These are phyloP conservation scores for Orestias chungarensis DNA, from an alignment of 2,797 vertebrate species.

Conservation along the genomic window DNA sequence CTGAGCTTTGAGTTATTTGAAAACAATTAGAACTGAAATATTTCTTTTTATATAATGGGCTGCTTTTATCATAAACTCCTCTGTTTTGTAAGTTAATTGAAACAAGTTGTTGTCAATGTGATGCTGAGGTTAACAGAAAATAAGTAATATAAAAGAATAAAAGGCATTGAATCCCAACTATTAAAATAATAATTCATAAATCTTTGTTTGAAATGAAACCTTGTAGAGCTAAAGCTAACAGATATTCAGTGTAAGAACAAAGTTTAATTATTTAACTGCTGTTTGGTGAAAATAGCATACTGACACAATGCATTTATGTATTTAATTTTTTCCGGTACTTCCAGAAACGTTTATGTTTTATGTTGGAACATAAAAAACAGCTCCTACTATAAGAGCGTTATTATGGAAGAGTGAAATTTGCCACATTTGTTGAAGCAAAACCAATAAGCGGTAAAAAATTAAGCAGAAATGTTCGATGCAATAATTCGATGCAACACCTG, in stretches of 20 bases:
- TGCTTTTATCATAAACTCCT: not conserved
- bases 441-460: not conserved
- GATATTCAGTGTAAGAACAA: not conserved
- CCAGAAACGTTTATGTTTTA: not conserved
- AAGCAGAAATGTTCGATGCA: not conserved
- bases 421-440: not conserved
- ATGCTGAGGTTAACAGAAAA: not conserved
- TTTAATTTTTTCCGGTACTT: not conserved
- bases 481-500: conserved; percentile 5
- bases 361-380: not conserved
- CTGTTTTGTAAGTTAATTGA: not conserved
- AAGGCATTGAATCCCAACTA: not conserved
- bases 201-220: not conserved
- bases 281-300: not conserved
- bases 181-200: not conserved
- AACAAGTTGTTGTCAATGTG: too few relatives aligned
- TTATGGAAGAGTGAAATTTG: not conserved
- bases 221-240: not conserved
- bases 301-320: not conserved
- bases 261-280: not conserved
- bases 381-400: not conserved
- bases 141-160: not conserved
- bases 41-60: not conserved
- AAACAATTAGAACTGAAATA: not conserved
- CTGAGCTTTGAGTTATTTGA: not conserved